Evolutionary conservation across 37 sponge, comb jelly and placozoan genomes (phyloP), one percentile per base, ranked within the genome.

Genomic region (Halichondria panicea): DNA sequence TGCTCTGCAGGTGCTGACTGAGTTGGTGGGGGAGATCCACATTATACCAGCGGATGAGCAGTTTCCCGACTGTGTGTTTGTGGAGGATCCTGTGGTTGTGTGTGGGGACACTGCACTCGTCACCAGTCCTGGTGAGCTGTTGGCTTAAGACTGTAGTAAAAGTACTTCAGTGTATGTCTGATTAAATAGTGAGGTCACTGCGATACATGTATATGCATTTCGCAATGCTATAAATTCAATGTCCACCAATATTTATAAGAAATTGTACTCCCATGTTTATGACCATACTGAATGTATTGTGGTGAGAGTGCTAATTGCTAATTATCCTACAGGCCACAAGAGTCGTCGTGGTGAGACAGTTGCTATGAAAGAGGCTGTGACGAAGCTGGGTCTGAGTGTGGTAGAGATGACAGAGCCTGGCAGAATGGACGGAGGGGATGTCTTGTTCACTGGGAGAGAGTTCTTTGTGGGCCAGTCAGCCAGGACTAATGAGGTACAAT

Each of bases 361-460:
- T 0, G 56, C 62, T 27, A 72, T 94, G 70, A 71, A 63, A 75
- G 50, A 41, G 0, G 31, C 41, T 46, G 21, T 94, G 63, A 68
- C 64, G 55, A 41, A 37, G 60, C 43, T 90, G 31, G 92, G 81
- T 21, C 31, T 94, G 37, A 54, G 64, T 73, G 64, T 75, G 1
- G 79, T 81, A 30, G 85, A 87, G 31, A 80, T 93, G 82, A 55
- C n/a, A 15, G 77, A 80, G 30, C 78, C 73, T 39, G 94, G 84
- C 19, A 42, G 38, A 0, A 78, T 94, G 80, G 94, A 94, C 70
- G 94, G 94, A 25, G 94, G 94, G 12, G 94, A 94, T 66, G 92
- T 94, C n/a, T 88, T 94, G 31, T 94, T 91, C 72, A 94, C 94
- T 3, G 94, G 94, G 35, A 80, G 78, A 43, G 94, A 94, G 77